Percentiles rank a stretch among this genome's conserved stretches.
These are phyloP conservation scores for Caenorhabditis sp. DNA, from an alignment of 2,888 invertebrate genomes.

Conservation along the genomic window DNA sequence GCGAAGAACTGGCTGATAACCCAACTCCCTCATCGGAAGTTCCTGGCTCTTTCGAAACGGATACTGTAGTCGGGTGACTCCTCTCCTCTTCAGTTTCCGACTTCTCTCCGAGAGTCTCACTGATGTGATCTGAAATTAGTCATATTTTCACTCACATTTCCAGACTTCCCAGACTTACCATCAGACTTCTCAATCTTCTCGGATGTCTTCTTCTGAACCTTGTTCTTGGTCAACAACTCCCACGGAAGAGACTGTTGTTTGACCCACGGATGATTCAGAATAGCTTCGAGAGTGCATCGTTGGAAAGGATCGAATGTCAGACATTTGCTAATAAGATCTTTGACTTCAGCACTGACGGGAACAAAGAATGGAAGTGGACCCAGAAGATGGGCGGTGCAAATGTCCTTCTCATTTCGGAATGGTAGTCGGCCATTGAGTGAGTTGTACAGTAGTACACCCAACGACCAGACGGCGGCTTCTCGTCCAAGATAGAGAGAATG, in stretches of 20 bases:
- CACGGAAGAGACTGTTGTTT: conserved; percentile 66
- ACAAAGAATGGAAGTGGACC: conserved; percentile 81
- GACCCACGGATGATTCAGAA: conserved; percentile 78
- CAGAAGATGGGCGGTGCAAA: conserved; percentile 81
- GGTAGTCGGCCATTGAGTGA: conserved; percentile 81
- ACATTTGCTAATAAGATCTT: conserved; percentile 78
- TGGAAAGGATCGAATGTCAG: conserved; percentile 78
- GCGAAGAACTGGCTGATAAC: conserved; percentile 56
- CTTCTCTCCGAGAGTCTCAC: conserved; percentile 42
- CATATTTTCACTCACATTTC: background rate
- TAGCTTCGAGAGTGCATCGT: conserved; percentile 75
- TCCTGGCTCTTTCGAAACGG: conserved; percentile 26
- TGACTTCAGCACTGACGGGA: conserved; percentile 72
- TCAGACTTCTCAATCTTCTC: conserved; percentile 63
- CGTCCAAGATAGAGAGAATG: conserved; percentile 81
- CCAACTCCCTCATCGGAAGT: conserved; percentile 69
- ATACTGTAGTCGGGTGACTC: conserved; percentile 21
- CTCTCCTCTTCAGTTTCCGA: conserved; percentile 38
- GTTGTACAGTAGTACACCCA: conserved; percentile 81
- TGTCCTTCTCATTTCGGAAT: conserved; percentile 82
- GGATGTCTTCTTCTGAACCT: conserved; percentile 59
- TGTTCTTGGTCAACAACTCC: conserved; percentile 61
- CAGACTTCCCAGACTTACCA: background rate
- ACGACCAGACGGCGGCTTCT: conserved; percentile 82
- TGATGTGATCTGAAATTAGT: conserved; percentile 22